phyloP scores from a whole-genome alignment of 2,797 vertebrate species.

The Ctenosaura bakeri region DNA sequence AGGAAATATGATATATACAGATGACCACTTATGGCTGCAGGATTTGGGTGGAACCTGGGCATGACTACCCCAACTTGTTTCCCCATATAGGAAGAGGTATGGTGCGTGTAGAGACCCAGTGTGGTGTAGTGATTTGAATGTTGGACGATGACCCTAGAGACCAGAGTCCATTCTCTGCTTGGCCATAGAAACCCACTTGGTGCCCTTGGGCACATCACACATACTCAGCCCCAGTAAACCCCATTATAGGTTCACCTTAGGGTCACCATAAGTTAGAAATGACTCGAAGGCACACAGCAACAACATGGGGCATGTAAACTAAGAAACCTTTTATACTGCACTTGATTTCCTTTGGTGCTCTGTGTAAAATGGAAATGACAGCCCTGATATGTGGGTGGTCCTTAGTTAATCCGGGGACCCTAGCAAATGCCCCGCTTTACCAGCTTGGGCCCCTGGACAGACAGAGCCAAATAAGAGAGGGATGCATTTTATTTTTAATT shows the following conservation, averaged over 20 bases:
- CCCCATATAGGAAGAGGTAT: background rate
- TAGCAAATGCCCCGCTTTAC: background rate
- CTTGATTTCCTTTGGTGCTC: background rate
- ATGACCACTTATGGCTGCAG: too few relatives aligned
- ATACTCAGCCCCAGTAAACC: too few relatives aligned
- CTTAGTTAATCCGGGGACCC: background rate
- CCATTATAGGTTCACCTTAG: too few relatives aligned
- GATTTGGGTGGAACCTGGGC: too few relatives aligned
- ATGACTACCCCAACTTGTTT: background rate
- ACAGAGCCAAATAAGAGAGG: background rate
- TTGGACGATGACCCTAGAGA: too few relatives aligned
- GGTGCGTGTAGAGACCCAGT: background rate
- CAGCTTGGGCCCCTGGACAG: background rate
- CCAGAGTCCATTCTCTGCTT: too few relatives aligned
- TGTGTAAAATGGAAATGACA: background rate
- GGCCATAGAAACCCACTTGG: too few relatives aligned
- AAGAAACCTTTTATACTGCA: background rate
- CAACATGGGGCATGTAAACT: background rate
- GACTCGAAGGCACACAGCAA: too few relatives aligned
- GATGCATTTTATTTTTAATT: slow-evolving; percentile 24
- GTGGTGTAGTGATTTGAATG: too few relatives aligned
- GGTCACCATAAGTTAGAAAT: too few relatives aligned
- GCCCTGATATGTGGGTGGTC: too few relatives aligned
- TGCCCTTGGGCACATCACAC: too few relatives aligned
- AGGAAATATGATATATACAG: background rate